Conservation (phyloP, 1,140 invertebrate species). For the Cheumatopsyche charites region DNA sequence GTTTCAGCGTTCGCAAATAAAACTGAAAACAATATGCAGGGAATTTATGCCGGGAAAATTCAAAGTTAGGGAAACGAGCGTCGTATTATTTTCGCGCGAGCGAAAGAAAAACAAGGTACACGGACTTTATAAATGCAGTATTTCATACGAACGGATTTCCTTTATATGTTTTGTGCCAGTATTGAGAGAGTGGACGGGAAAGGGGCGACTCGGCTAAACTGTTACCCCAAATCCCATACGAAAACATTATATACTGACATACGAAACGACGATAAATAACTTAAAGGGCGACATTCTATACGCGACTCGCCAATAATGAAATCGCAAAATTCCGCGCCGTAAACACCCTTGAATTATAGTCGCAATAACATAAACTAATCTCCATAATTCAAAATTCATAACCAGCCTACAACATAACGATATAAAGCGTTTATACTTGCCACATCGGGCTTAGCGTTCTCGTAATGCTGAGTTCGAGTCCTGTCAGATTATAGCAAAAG, state of each 20-base stretch:
- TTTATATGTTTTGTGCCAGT: slow-evolving; percentile 37
- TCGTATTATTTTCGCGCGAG: slow-evolving; percentile 30
- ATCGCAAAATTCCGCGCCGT: no score
- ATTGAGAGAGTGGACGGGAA: slow-evolving; percentile 24
- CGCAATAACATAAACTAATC: no score
- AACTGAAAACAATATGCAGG: slow-evolving; percentile 35
- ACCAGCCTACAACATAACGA: no score
- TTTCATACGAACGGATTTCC: slow-evolving; percentile 46
- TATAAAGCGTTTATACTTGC: no score
- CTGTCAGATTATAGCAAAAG: no score
- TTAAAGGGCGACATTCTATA: slow-evolving; percentile 25
- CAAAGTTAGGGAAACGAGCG: slow-evolving; percentile 33
- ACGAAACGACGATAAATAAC: slow-evolving; percentile 47
- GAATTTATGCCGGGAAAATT: slow-evolving; percentile 35
- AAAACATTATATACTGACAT: slow-evolving; percentile 6
- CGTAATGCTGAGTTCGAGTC: no score
- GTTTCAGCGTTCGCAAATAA: slow-evolving; percentile 24
- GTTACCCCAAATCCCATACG: slow-evolving; percentile 31
- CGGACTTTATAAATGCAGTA: slow-evolving; percentile 35
- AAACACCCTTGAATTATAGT: no score
- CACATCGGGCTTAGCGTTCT: no score
- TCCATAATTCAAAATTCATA: no score
- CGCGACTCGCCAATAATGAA: slow-evolving; percentile 18
- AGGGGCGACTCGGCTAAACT: slow-evolving; percentile 42
- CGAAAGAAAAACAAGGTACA: slow-evolving; percentile 39